Percentiles rank a stretch among this genome's conserved stretches.
These are phyloP conservation scores for Parazoanthus darwini DNA, from an alignment of 92 coral and sea anemone species.

Conservation along the genomic window DNA sequence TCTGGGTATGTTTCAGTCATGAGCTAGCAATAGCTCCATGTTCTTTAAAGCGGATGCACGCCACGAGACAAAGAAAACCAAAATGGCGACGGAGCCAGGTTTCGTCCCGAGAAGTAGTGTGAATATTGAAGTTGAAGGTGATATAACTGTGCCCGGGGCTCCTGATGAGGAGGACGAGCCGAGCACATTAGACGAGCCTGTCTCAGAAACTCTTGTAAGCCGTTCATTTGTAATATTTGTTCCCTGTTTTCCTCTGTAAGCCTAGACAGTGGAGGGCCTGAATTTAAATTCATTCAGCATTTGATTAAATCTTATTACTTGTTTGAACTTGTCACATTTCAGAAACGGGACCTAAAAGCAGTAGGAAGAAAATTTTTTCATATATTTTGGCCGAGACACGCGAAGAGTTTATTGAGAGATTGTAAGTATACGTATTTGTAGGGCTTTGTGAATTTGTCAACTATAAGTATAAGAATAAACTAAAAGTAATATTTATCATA, in stretches of 20 bases:
- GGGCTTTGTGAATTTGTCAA: too few relatives aligned
- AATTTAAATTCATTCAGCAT: neutral
- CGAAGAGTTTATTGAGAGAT: slow-evolving; percentile 90
- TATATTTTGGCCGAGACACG: slow-evolving; percentile 92
- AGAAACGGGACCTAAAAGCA: slow-evolving; percentile 93
- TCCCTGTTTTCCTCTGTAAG: too few relatives aligned
- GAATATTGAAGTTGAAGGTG: slow-evolving; percentile 97
- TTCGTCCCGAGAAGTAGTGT: slow-evolving; percentile 78
- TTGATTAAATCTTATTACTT: neutral
- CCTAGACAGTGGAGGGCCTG: too few relatives aligned
- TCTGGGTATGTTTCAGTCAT: neutral
- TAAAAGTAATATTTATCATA: neutral
- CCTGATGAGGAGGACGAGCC: slow-evolving; percentile 96
- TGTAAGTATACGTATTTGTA: slow-evolving; percentile 62
- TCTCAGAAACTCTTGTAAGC: slow-evolving; percentile 86
- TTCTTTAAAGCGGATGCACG: slow-evolving; percentile 47
- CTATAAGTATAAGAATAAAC: neutral
- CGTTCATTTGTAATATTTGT: too few relatives aligned
- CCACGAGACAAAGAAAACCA: slow-evolving; percentile 58
- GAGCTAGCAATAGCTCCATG: slow-evolving; percentile 29
- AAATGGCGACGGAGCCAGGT: slow-evolving; percentile 92
- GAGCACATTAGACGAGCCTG: slow-evolving; percentile 96
- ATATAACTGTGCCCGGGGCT: slow-evolving; percentile 98
- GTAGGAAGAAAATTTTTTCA: slow-evolving; percentile 95
- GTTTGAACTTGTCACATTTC: slow-evolving; percentile 26